phyloP scores from a whole-genome alignment of 2,797 vertebrate genomes.

The Anabacerthia variegaticeps region DNA sequence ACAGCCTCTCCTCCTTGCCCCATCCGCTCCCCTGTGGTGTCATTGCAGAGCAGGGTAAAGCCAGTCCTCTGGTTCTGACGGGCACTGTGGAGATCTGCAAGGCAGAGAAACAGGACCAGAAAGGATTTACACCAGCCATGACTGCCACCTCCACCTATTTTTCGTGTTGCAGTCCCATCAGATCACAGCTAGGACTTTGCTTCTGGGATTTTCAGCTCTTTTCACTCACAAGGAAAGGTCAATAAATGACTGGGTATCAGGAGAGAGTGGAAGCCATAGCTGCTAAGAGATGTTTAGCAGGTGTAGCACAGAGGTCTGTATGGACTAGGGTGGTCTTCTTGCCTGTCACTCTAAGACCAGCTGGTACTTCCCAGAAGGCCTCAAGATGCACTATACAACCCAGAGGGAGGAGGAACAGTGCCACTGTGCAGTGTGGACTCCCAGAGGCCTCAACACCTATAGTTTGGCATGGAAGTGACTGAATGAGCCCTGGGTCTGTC shows the following conservation, averaged over 20 bases:
- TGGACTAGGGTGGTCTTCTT: neutral
- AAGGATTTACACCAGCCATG: neutral
- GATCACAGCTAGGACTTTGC: neutral
- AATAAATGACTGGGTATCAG: accelerated
- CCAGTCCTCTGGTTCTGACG: slow-evolving; percentile 76
- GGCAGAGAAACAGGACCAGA: neutral
- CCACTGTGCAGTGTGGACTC: neutral
- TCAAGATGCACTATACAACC: neutral
- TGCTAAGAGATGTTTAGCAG: neutral
- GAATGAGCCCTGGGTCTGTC: neutral
- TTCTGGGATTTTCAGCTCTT: neutral
- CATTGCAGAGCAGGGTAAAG: slow-evolving; percentile 86
- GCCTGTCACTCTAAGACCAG: neutral
- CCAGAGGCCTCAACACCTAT: neutral
- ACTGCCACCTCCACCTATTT: neutral
- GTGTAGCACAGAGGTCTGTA: neutral
- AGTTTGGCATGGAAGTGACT: neutral
- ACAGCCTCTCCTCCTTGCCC: slow-evolving; percentile 82
- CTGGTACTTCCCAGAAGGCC: neutral
- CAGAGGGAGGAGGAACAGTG: neutral
- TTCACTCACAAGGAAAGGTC: neutral
- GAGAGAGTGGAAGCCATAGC: neutral
- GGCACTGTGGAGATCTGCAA: slow-evolving; percentile 79
- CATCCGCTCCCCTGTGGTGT: slow-evolving; percentile 78
- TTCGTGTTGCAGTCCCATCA: neutral